Conservation (phyloP, 2,797 vertebrate species). For the Cyprinella venusta region DNA sequence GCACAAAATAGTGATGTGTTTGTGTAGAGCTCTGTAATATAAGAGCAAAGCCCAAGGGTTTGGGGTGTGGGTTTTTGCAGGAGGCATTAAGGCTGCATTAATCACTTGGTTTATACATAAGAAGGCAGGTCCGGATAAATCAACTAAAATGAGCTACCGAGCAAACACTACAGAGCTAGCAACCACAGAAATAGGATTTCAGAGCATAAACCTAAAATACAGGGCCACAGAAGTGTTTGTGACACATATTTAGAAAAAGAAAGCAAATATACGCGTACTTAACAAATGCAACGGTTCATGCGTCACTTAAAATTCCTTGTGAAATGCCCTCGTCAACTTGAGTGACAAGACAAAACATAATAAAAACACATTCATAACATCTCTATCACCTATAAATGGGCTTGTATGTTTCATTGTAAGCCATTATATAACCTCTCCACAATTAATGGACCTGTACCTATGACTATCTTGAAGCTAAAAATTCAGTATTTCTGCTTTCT, state of each 20-base stretch:
- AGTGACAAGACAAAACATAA: constrained; percentile 21
- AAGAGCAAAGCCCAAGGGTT: constrained; percentile 2
- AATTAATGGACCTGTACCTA: not conserved
- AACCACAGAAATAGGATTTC: constrained; percentile 19
- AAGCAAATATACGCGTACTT: not conserved
- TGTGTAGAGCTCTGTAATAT: constrained; percentile 4
- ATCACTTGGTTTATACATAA: constrained; percentile 53
- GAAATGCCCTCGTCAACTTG: not conserved
- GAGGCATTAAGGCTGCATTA: constrained; percentile 59
- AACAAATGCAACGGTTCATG: constrained; percentile 18
- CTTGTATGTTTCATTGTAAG: constrained; percentile 3
- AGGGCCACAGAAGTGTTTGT: not conserved
- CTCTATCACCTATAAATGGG: constrained; percentile 8
- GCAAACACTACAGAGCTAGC: constrained; percentile 26
- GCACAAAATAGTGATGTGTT: constrained; percentile 35
- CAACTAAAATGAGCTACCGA: constrained; percentile 31
- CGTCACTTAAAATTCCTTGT: constrained; percentile 12
- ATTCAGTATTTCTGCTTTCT: not conserved
- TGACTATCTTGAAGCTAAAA: not conserved
- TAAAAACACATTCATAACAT: constrained; percentile 42
- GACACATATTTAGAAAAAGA: not conserved
- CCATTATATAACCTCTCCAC: constrained; percentile 7
- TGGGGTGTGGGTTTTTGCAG: constrained; percentile 5
- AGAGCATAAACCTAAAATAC: constrained; percentile 29
- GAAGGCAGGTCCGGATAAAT: constrained; percentile 37